Evolutionary conservation across 2,888 invertebrate genomes (phyloP).

Genomic region (Parelbella ahira): DNA sequence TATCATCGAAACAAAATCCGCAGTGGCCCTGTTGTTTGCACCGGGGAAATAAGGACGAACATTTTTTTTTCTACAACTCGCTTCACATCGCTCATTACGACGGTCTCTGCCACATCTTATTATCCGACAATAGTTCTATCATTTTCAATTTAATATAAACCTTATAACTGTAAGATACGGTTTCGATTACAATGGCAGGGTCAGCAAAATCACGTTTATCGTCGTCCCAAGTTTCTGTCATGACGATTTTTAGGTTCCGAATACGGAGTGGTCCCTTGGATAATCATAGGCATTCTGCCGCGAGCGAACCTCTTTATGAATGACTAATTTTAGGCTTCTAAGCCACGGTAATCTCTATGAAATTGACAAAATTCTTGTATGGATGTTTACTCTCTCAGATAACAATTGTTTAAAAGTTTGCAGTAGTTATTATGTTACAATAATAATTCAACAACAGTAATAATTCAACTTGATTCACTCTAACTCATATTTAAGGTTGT

Average conservation of each 20-base stretch:
- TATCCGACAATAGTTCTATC: slow-evolving; percentile 43
- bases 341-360: slow-evolving; percentile 45
- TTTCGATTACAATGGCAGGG: slow-evolving; percentile 34
- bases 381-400: neutral
- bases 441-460: too few species aligned
- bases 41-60: slow-evolving; percentile 48
- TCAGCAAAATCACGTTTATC: slow-evolving; percentile 41
- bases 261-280: slow-evolving; percentile 49
- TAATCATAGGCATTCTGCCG: slow-evolving; percentile 67
- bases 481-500: too few species aligned
- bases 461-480: too few species aligned
- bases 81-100: slow-evolving; percentile 56
- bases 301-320: slow-evolving; percentile 64
- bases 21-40: slow-evolving; percentile 45
- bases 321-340: slow-evolving; percentile 54
- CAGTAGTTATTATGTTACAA: neutral
- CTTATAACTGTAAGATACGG: slow-evolving; percentile 33
- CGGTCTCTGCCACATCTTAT: slow-evolving; percentile 54
- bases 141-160: slow-evolving; percentile 1
- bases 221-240: slow-evolving; percentile 50
- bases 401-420: neutral
- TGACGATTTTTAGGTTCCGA: slow-evolving; percentile 57
- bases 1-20: slow-evolving; percentile 39
- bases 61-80: slow-evolving; percentile 49
- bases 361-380: slow-evolving; percentile 50